Conservation (phyloP, 1,140 invertebrate species). For the Cephus cinctus region DNA sequence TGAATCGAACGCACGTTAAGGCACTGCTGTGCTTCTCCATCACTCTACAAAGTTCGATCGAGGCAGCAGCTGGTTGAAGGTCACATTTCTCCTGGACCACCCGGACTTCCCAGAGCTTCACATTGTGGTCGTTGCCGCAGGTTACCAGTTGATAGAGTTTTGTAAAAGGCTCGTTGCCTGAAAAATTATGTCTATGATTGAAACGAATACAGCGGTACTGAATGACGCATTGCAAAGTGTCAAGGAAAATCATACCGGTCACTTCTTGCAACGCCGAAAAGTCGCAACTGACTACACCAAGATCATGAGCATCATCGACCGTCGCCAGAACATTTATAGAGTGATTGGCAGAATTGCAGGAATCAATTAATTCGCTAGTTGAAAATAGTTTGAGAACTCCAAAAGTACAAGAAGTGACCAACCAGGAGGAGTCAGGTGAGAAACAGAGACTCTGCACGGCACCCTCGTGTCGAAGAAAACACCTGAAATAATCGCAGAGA, state of each 20-base stretch:
- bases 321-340: slow-evolving; percentile 39
- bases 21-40: slow-evolving; percentile 54
- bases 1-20: slow-evolving; percentile 66
- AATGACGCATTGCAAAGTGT: neutral
- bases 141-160: slow-evolving; percentile 63
- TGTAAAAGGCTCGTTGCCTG: slow-evolving; percentile 48
- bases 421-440: slow-evolving; percentile 65
- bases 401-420: slow-evolving; percentile 66
- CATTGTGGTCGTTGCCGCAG: slow-evolving; percentile 71
- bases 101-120: slow-evolving; percentile 72
- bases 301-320: slow-evolving; percentile 70
- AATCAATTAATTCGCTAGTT: slow-evolving; percentile 47
- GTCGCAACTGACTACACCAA: slow-evolving; percentile 70
- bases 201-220: neutral
- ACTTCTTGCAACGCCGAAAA: slow-evolving; percentile 53
- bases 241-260: slow-evolving; percentile 26
- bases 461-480: slow-evolving; percentile 67
- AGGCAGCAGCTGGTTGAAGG: slow-evolving; percentile 23
- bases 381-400: slow-evolving; percentile 70
- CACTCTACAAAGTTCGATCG: slow-evolving; percentile 31
- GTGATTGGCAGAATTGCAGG: slow-evolving; percentile 48
- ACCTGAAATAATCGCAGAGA: slow-evolving; percentile 46
- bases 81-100: slow-evolving; percentile 36
- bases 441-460: slow-evolving; percentile 64
- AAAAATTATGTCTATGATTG: slow-evolving; percentile 37